These are phyloP conservation scores for Drosophila parthenogenetica DNA, from an alignment of 2,888 invertebrate genomes.

Conservation along the genomic window DNA sequence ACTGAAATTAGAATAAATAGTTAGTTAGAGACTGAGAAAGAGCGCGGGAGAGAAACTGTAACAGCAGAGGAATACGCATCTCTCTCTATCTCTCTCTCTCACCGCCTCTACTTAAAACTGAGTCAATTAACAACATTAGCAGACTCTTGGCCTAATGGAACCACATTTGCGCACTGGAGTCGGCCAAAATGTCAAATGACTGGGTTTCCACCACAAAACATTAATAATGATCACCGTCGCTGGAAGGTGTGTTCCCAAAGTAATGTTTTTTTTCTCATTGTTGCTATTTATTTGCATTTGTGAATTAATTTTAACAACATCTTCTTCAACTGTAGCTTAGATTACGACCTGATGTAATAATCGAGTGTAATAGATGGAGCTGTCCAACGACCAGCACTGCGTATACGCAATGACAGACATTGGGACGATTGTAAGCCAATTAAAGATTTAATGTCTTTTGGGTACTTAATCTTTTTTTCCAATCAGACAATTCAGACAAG, in stretches of 20 bases:
- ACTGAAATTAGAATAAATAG: not conserved
- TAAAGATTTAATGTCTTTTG: too few species aligned
- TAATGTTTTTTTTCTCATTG: conserved; percentile 50
- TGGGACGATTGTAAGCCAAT: not conserved
- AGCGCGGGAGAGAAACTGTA: conserved; percentile 47
- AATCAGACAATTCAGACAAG: too few species aligned
- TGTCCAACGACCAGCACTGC: not conserved
- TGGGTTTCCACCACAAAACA: conserved; percentile 31
- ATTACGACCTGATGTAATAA: conserved; percentile 1
- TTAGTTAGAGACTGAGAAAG: not conserved
- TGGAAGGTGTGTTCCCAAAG: conserved; percentile 61
- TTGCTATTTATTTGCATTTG: conserved; percentile 23
- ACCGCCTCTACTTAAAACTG: not conserved
- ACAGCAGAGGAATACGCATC: conserved; percentile 57
- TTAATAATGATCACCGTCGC: conserved; percentile 38
- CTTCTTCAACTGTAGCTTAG: conserved; percentile 1
- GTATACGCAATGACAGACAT: conserved; percentile 1
- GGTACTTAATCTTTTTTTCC: too few species aligned
- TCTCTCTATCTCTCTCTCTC: too few species aligned
- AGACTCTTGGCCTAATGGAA: conserved; percentile 46
- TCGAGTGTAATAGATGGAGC: not conserved
- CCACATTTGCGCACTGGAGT: conserved; percentile 41
- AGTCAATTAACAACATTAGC: conserved; percentile 62
- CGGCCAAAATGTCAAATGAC: conserved; percentile 51
- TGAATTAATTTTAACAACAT: conserved; percentile 24